These are phyloP conservation scores for Dolichopus griseipennis DNA, from an alignment of 2,888 invertebrate species.

Conservation along the genomic window DNA sequence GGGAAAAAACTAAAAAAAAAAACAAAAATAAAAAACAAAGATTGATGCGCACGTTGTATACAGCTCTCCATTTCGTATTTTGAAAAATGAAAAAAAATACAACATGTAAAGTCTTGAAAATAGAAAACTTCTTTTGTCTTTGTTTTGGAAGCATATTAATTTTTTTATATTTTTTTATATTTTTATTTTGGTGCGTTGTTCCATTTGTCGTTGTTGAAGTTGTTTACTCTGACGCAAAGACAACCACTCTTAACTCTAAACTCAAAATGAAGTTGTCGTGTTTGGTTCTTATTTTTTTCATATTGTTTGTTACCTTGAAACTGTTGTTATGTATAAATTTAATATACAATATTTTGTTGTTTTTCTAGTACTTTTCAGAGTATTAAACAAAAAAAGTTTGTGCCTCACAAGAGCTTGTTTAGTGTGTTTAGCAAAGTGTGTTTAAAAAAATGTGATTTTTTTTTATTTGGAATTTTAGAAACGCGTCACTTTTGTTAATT, in stretches of 20 bases:
- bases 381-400: too few relatives aligned
- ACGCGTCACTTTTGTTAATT: background rate
- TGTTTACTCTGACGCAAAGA: slow-evolving; percentile 3
- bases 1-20: background rate
- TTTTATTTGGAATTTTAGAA: background rate
- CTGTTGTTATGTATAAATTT: background rate
- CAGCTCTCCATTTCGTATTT: background rate
- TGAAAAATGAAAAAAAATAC: background rate
- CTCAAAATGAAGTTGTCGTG: background rate
- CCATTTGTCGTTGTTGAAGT: slow-evolving; percentile 4
- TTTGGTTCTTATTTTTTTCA: background rate
- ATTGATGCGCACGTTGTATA: slow-evolving; percentile 1
- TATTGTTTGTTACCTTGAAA: background rate
- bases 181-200: background rate
- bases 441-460: too few relatives aligned
- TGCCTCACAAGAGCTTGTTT: background rate
- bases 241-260: background rate
- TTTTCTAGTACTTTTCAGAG: background rate
- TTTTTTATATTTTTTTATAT: background rate
- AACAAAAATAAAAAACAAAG: background rate
- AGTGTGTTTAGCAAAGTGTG: too few relatives aligned
- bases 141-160: background rate
- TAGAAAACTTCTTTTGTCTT: slow-evolving; percentile 2
- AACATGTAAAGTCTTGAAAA: background rate
- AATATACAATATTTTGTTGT: background rate